Conservation (phyloP, 2,113 vertebrate species). For the Accipiter virgatus region DNA sequence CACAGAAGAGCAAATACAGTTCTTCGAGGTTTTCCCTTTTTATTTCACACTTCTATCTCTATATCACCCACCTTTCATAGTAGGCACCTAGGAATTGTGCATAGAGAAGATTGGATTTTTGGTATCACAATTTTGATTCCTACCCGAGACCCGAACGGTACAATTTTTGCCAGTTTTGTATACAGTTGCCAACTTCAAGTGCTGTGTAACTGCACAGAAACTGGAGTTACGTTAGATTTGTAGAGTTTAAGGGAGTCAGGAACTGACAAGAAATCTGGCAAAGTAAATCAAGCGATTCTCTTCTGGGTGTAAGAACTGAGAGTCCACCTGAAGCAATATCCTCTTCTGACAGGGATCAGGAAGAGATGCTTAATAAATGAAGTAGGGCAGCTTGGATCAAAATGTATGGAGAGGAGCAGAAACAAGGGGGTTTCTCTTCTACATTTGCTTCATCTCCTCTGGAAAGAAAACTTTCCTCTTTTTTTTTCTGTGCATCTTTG, state of each 20-base stretch:
- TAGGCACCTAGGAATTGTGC: background rate
- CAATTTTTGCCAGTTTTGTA: background rate
- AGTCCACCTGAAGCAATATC: background rate
- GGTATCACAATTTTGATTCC: background rate
- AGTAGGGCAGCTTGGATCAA: background rate
- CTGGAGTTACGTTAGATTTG: background rate
- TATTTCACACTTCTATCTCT: background rate
- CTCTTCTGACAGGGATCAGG: background rate
- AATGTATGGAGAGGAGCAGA: background rate
- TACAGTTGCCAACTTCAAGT: background rate
- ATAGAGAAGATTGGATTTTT: background rate
- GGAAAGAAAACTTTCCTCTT: background rate
- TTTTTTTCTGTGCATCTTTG: background rate
- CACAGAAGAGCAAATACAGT: background rate
- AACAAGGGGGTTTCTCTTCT: background rate
- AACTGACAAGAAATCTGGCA: background rate
- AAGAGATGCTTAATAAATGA: background rate
- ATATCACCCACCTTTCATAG: background rate
- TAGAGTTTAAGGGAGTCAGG: background rate
- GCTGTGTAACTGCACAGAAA: background rate
- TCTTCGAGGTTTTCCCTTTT: background rate
- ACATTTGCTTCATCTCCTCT: background rate
- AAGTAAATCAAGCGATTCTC: background rate
- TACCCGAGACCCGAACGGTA: background rate
- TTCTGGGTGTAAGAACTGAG: background rate